Base-by-base conservation (phyloP, 1,140 invertebrate species). In the Panonychus citri region DNA sequence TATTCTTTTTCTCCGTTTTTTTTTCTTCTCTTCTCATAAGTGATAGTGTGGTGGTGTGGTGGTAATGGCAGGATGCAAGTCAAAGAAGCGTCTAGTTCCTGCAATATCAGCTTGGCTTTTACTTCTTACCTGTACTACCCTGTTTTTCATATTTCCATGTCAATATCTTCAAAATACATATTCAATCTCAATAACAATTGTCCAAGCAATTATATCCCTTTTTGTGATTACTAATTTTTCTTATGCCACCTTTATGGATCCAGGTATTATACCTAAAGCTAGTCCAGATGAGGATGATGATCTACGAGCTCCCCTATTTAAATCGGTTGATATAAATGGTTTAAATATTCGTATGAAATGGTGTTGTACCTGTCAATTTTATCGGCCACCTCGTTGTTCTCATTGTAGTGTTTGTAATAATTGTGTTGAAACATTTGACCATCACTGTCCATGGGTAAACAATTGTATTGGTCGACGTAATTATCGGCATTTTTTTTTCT, bases 291-390 rank as follows among this genome's bases (percentile, higher is more conserved):
- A 96, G 77, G 84, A 90, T 68, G 87, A 98, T 73, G 94, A 98
- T 72, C 89, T 94, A 66, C 76, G 90, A 64, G 88, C 91, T 57
- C 94, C 94, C 5, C 75, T 98, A 52, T 97, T 96, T 67, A 95
- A 94, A 74, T 97, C 83, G 71, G 86, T 95, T 56, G 89, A 97
- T 72, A 94, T 98, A 57, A 91, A 94, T 75, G 89, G 90, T 54
- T 93, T 96, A 57, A 93, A 87, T 19, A 89, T 98, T 42, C 80
- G 91, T 59, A 96, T 99, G 90, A 99, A 99, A 74, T 99, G 94
- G 94, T 99, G 95, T 73, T 82, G 89, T 56, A 99, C 94, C 2
- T 99, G 95, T 75, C 91, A 97, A 74, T 98, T 98, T 75, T 99
- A 98, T 72, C 77, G 93, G 64, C 91, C 93, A 66, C 94, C 94